Evolutionary conservation across 2,797 vertebrate species (phyloP), one percentile per base, ranked within the genome.

Genomic region (Poeciliopsis gracilis): DNA sequence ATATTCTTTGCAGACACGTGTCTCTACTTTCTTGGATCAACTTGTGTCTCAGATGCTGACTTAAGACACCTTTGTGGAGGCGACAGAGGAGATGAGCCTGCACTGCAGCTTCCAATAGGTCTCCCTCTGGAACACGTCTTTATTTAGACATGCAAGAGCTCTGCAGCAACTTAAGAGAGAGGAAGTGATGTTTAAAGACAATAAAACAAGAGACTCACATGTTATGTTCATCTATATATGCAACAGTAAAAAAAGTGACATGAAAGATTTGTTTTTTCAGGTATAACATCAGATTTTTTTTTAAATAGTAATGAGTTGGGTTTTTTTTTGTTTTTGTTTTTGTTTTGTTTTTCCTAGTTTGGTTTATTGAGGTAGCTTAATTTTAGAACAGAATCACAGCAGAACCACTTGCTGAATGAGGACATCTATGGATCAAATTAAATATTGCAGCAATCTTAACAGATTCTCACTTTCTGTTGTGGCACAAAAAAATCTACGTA

Each of bases 371-470:
- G 10, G 51, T 9, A 70, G 74, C 28, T 85, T 77, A 28, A 76
- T 86, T 83, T 84, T 77, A 80, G 47, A 72, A 28, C 70, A 81
- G 61, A 9, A 33, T 59, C 1, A 2, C 63, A 49, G 36, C n/a
- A 63, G 66, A 81, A 93, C 88, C 88, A 92, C 80, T 92, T 94
- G 91, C 93, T 93, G 87, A 95, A 95, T 92, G 91, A 93, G 91
- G 94, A 95, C 95, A 94, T 90, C 94, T 95, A 93, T 94, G 86
- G 94, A 93, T 90, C 76, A 81, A 70, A 49, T 3, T 16, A 47
- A 72, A 87, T 84, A 93, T 85, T 90, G 77, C 91, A 88, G 43
- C 70, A 82, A 43, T 5, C n/a, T 51, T 41, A 43, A 76, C 13
- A 38, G 43, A 61, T 18, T 73, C 45, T 25, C 30, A 41, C 47